phyloP scores from a whole-genome alignment of 1,140 invertebrate genomes.

The Drosophila ercepeae region DNA sequence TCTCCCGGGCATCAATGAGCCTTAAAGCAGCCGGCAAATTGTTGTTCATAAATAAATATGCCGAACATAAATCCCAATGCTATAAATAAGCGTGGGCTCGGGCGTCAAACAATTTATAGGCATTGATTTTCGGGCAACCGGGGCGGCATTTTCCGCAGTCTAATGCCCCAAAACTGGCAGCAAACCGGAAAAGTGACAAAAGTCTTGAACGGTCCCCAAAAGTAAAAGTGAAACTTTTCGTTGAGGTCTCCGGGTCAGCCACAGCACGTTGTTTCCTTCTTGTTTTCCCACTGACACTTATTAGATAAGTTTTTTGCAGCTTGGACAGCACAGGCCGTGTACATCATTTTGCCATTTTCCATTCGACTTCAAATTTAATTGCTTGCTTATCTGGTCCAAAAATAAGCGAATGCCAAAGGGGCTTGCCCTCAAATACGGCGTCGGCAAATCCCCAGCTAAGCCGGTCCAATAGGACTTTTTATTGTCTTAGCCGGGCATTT shows the following conservation, averaged over 20 bases:
- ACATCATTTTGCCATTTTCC: conserved; percentile 67
- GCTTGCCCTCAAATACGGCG: conserved; percentile 1
- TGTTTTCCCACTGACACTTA: conserved; percentile 67
- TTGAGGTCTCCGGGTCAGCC: conserved; percentile 32
- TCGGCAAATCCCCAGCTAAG: conserved; percentile 60
- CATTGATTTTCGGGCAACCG: conserved; percentile 60
- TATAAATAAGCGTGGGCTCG: conserved; percentile 62
- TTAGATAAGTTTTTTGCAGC: conserved; percentile 68
- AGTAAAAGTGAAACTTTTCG: conserved; percentile 64
- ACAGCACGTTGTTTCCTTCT: conserved; percentile 54
- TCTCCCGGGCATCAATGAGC: conserved; percentile 47
- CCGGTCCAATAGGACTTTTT: conserved; percentile 63
- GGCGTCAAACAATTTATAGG: conserved; percentile 62
- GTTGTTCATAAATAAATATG: conserved; percentile 80
- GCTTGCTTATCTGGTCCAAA: conserved; percentile 58
- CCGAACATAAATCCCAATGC: conserved; percentile 65
- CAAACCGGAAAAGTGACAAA: conserved; percentile 52
- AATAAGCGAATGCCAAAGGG: conserved; percentile 33
- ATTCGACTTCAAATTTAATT: conserved; percentile 63
- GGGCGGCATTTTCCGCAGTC: not conserved
- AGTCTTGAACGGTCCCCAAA: conserved; percentile 29
- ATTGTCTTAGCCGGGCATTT: conserved; percentile 75
- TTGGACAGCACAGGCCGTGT: conserved; percentile 5
- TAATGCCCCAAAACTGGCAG: not conserved
- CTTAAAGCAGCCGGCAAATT: conserved; percentile 76